These are phyloP conservation scores for Galaxias olidus DNA, from an alignment of 2,797 vertebrate genomes.

Conservation along the genomic window DNA sequence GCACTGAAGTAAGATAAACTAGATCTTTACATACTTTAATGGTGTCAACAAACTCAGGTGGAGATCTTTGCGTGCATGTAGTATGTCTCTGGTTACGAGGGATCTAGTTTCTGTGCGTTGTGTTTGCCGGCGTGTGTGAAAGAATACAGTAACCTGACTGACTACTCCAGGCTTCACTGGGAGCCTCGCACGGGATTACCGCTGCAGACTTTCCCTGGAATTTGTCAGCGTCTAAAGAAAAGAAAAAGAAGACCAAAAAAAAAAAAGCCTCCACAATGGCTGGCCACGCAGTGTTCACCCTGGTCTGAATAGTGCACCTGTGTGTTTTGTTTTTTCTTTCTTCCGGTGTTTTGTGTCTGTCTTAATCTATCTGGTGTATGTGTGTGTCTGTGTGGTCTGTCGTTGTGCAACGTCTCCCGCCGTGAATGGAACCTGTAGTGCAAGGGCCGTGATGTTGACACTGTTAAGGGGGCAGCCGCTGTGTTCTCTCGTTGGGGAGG, in stretches of 20 bases:
- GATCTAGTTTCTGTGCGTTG: constrained; percentile 7
- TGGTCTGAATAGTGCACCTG: constrained; percentile 12
- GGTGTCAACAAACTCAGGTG: neutral
- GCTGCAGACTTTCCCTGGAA: constrained; percentile 21
- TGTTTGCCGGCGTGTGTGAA: constrained; percentile 11
- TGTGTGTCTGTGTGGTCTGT: constrained; percentile 10
- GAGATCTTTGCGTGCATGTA: neutral
- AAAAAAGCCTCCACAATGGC: neutral
- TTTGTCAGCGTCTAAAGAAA: constrained; percentile 9
- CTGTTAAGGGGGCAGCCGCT: no score
- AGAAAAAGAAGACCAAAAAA: neutral
- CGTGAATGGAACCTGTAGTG: no score
- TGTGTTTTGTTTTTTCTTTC: constrained; percentile 23
- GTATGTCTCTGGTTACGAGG: constrained; percentile 6
- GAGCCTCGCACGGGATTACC: constrained; percentile 36
- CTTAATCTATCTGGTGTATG: neutral
- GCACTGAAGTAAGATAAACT: constrained; percentile 4
- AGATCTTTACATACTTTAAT: neutral
- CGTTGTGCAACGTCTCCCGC: no score
- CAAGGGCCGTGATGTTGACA: no score
- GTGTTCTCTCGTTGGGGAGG: neutral
- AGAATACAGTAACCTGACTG: constrained; percentile 55
- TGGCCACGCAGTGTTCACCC: constrained; percentile 16
- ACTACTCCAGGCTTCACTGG: constrained; percentile 33
- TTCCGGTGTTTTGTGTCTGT: no score